Conservation (phyloP, 2,888 invertebrate species). For the Pinctada fucata region DNA sequence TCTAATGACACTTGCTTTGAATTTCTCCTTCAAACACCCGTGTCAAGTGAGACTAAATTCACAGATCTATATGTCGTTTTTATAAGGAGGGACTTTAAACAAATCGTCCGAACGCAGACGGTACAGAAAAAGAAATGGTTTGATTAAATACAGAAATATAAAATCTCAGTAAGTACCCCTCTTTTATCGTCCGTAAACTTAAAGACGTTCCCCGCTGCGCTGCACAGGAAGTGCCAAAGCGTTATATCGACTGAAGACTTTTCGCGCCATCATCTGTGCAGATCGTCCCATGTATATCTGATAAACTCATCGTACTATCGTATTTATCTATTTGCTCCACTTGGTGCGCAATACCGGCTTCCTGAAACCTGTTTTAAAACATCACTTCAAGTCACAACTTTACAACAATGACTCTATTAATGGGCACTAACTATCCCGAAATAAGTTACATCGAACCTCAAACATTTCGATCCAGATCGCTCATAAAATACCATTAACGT, state of each 20-base stretch:
- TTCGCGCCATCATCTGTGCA: background rate
- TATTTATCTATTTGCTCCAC: background rate
- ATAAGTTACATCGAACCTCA: too few species aligned
- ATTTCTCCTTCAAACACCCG: background rate
- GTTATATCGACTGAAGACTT: slow-evolving; percentile 1
- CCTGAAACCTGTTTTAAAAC: background rate
- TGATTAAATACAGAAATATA: background rate
- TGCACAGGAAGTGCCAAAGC: background rate
- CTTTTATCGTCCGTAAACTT: background rate
- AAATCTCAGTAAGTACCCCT: background rate
- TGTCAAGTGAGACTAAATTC: background rate
- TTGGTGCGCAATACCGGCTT: background rate
- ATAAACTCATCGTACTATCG: background rate
- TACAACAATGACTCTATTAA: too few species aligned
- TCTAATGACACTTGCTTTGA: background rate
- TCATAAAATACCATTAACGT: too few species aligned
- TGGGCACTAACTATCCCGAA: too few species aligned
- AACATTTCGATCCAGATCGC: too few species aligned
- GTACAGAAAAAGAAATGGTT: too few species aligned
- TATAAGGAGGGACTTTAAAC: background rate
- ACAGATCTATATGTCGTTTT: background rate
- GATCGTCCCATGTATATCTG: background rate
- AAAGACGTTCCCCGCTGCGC: background rate
- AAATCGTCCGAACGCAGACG: background rate
- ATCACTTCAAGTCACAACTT: background rate